phyloP scores from a whole-genome alignment of 2,888 invertebrate species.

The Pandemis corylana region DNA sequence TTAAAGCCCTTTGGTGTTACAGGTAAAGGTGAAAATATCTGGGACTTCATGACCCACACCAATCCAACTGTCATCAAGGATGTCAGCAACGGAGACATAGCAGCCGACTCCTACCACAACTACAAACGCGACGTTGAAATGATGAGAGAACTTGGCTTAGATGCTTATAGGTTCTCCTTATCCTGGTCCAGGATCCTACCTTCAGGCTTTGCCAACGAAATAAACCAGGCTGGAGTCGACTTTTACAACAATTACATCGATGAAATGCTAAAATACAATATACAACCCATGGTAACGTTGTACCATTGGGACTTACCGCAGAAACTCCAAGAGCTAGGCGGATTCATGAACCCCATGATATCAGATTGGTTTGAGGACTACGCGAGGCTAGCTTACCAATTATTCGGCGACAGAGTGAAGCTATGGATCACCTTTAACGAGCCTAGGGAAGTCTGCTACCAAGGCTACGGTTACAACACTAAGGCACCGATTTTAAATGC shows the following conservation, averaged over 20 bases:
- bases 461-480: conserved; percentile 26
- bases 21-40: conserved; percentile 40
- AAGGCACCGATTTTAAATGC: conserved; percentile 61
- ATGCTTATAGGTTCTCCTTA: conserved; percentile 83
- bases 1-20: conserved; percentile 35
- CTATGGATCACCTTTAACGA: conserved; percentile 81
- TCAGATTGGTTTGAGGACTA: conserved; percentile 80
- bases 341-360: conserved; percentile 73
- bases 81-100: conserved; percentile 83
- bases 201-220: conserved; percentile 72
- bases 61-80: conserved; percentile 71
- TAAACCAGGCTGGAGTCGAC: conserved; percentile 85
- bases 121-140: conserved; percentile 83
- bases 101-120: conserved; percentile 85
- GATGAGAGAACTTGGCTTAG: conserved; percentile 71
- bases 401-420: conserved; percentile 63
- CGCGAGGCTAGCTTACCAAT: conserved; percentile 71
- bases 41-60: conserved; percentile 39
- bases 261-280: conserved; percentile 84
- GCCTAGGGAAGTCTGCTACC: conserved; percentile 54
- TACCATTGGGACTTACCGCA: conserved; percentile 85
- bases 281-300: conserved; percentile 85
- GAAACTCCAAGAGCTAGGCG: conserved; percentile 82
- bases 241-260: conserved; percentile 88
- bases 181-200: conserved; percentile 88